Percentiles rank a stretch among this genome's conserved stretches.
These are phyloP conservation scores for Melanotaenia nigrans DNA, from an alignment of 2,797 vertebrate genomes.

Conservation along the genomic window DNA sequence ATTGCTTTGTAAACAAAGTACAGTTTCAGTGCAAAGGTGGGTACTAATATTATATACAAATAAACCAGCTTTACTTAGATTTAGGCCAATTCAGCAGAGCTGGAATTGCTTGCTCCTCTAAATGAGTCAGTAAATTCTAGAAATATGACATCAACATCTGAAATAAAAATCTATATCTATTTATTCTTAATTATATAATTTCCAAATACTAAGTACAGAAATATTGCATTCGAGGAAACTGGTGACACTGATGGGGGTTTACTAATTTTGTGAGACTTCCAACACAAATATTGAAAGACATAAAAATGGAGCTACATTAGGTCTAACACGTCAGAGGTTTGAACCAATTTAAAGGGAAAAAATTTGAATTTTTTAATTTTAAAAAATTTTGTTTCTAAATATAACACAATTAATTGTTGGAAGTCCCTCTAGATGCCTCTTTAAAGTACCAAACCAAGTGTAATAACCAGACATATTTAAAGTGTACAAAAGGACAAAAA, in stretches of 20 bases:
- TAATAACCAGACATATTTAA: not conserved
- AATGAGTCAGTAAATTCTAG: not conserved
- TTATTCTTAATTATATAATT: not conserved
- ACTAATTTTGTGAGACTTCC: not conserved
- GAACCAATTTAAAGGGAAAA: too few relatives aligned
- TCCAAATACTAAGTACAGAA: not conserved
- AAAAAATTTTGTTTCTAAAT: too few relatives aligned
- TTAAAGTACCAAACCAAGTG: not conserved
- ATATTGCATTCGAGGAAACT: not conserved
- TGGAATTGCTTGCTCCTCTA: not conserved
- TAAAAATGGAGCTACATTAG: slow-evolving; percentile 4
- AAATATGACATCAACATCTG: not conserved
- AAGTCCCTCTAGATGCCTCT: not conserved
- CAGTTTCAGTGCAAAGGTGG: slow-evolving; percentile 2
- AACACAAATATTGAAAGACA: slow-evolving; percentile 4
- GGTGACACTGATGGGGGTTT: not conserved
- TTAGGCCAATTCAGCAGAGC: not conserved
- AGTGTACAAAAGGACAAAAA: slow-evolving; percentile 45
- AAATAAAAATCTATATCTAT: not conserved
- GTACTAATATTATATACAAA: not conserved
- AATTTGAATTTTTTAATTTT: too few relatives aligned
- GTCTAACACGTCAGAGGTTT: not conserved
- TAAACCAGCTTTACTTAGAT: not conserved
- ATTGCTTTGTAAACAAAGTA: not conserved
- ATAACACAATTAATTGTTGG: not conserved